Conservation (phyloP, 2,113 vertebrate genomes). For the Saccopteryx leptura region DNA sequence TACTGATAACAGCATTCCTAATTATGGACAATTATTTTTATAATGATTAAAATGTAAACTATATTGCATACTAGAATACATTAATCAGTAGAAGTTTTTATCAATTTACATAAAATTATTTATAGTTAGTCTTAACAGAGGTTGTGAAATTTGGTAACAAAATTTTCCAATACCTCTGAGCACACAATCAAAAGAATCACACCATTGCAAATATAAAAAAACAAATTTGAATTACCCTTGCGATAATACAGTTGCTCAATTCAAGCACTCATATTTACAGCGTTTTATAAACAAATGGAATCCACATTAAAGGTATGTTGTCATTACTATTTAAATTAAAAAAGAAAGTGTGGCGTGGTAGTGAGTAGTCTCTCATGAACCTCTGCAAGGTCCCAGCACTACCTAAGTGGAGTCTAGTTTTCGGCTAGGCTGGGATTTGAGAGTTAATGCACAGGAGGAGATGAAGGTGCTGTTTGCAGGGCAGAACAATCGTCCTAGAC, state of each 20-base stretch:
- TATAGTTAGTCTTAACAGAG: slow-evolving; percentile 31
- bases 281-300: slow-evolving; percentile 52
- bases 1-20: slow-evolving; percentile 70
- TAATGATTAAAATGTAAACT: slow-evolving; percentile 62
- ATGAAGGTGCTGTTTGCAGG: rapidly evolving
- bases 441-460: not conserved
- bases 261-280: slow-evolving; percentile 69
- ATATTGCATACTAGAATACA: slow-evolving; percentile 30
- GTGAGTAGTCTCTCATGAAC: slow-evolving; percentile 47
- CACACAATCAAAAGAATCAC: slow-evolving; percentile 45
- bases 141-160: slow-evolving; percentile 60
- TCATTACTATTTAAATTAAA: slow-evolving; percentile 13
- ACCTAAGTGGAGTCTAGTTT: not conserved
- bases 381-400: slow-evolving; percentile 40
- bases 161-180: not conserved
- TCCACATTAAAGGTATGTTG: slow-evolving; percentile 41
- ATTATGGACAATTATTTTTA: slow-evolving; percentile 40
- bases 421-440: not conserved
- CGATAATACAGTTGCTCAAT: not conserved
- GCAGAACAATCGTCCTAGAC: not conserved
- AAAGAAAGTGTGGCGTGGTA: slow-evolving; percentile 29
- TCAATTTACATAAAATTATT: slow-evolving; percentile 66
- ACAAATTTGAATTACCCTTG: slow-evolving; percentile 68
- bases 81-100: slow-evolving; percentile 58
- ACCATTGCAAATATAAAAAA: slow-evolving; percentile 67